Base-by-base conservation (phyloP, 2,113 vertebrate species). In the Patagioenas fasciata region DNA sequence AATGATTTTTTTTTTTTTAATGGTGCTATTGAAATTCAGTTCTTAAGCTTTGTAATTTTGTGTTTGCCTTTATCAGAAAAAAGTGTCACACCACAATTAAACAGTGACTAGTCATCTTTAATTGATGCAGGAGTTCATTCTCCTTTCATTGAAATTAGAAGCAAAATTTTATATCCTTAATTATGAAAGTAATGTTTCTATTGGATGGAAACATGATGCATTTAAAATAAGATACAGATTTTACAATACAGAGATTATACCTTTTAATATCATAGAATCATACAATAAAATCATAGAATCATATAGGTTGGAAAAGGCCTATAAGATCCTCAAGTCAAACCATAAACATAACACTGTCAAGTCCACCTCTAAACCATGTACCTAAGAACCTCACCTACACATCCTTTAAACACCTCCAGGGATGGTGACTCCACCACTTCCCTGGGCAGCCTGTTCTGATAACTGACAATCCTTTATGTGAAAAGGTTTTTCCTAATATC, bases 41-140 rank as follows among this genome's bases (percentile, higher is more conserved):
- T 83, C 70, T 92, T 95, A 96, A 89, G 26, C 44, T 91, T 77
- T 24, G 51, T 40, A 67, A 88, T 85, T 88, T 40, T 78, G 11
- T 86, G 62, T 71, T 96, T 89, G 12, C 6, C 64, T 81, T 95
- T 86, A 77, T 85, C 50, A 84, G 48, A 34, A 80, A 96, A 91
- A 85, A 36, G 4, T 44, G n/a, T 57, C 51, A 81, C 38, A 86
- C 6, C 12, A 42, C 44, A 84, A 24, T 74, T 53, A 67, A 93
- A 44, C 28, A 73, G 14, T 83, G 56, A 88, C n/a, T 93, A 69
- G 3, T 70, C 10, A 64, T 58, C 7, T 77, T 62, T 79, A 80
- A 26, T 38, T 53, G 17, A 64, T n/a, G 7, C 11, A 78, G 10
- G 6, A 40, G 1, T 72, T 80, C 36, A 73, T 66, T 6, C 13